phyloP scores from a whole-genome alignment of 1,140 invertebrate species.

The Drosophila ogumai region DNA sequence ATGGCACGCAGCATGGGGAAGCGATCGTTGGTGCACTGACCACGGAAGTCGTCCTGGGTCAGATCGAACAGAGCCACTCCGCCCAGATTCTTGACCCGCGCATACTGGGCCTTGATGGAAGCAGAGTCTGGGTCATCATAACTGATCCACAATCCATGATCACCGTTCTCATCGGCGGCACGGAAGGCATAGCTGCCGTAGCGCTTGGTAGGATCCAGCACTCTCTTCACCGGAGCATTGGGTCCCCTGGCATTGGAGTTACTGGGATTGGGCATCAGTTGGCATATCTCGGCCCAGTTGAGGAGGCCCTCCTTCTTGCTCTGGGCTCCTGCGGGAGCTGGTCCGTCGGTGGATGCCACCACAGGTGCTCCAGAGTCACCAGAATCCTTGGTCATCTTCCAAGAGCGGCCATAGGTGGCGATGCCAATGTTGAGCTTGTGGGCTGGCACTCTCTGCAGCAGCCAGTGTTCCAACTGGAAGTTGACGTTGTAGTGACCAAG shows the following conservation, averaged over 20 bases:
- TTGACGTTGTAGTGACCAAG: constrained; percentile 89
- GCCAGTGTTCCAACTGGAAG: constrained; percentile 87
- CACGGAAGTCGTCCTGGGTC: constrained; percentile 93
- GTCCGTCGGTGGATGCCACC: constrained; percentile 87
- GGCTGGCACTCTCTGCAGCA: constrained; percentile 88
- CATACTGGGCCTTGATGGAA: constrained; percentile 91
- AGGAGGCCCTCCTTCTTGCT: constrained; percentile 90
- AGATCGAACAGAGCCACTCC: constrained; percentile 93
- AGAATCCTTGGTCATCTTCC: constrained; percentile 90
- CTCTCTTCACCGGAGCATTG: constrained; percentile 88
- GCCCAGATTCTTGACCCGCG: constrained; percentile 90
- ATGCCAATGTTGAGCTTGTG: constrained; percentile 93
- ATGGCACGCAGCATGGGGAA: constrained; percentile 90
- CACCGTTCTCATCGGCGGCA: constrained; percentile 88
- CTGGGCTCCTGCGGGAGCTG: constrained; percentile 88
- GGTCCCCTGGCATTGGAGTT: constrained; percentile 87
- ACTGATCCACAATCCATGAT: constrained; percentile 93
- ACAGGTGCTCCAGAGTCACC: constrained; percentile 91
- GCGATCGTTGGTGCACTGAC: constrained; percentile 91
- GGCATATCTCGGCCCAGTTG: constrained; percentile 93
- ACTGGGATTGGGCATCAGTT: constrained; percentile 88
- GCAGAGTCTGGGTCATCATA: constrained; percentile 95
- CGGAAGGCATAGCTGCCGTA: constrained; percentile 91
- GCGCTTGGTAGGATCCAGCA: constrained; percentile 90
- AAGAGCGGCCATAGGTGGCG: constrained; percentile 92